Percentiles rank a stretch among this genome's conserved stretches.
These are phyloP conservation scores for Oncopeltus fasciatus DNA, from an alignment of 1,140 invertebrate species.

Conservation along the genomic window DNA sequence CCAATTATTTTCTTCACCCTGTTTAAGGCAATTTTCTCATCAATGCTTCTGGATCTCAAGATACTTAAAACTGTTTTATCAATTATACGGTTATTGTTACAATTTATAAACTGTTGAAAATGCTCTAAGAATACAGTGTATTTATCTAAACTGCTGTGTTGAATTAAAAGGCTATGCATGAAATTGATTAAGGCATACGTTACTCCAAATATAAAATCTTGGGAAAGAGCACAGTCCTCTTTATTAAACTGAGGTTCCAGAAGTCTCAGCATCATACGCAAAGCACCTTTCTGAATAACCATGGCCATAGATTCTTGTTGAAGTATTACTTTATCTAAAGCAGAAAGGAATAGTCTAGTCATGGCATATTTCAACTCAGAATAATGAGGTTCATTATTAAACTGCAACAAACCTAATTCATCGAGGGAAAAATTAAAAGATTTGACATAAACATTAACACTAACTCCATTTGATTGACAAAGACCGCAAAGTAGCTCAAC, in stretches of 20 bases:
- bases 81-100: conserved; percentile 40
- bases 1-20: conserved; percentile 40
- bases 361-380: conserved; percentile 40
- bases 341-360: conserved; percentile 40
- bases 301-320: conserved; percentile 40
- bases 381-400: conserved; percentile 30
- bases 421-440: conserved; percentile 45
- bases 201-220: conserved; percentile 45
- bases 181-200: conserved; percentile 42
- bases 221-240: conserved; percentile 28
- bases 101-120: conserved; percentile 43
- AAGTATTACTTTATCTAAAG: conserved; percentile 40
- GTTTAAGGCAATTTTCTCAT: conserved; percentile 30
- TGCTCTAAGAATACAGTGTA: conserved; percentile 40
- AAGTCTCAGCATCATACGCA: conserved; percentile 34
- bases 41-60: conserved; percentile 33
- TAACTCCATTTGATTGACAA: conserved; percentile 34
- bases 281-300: conserved; percentile 42
- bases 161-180: conserved; percentile 42
- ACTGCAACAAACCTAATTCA: conserved; percentile 43
- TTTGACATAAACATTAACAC: conserved; percentile 35
- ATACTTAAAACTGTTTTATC: conserved; percentile 41
- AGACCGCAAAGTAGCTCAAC: conserved; percentile 41
- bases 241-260: conserved; percentile 17
- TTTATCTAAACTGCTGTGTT: conserved; percentile 34